These are phyloP conservation scores for Heterochromis multidens DNA, from an alignment of 2,113 vertebrate genomes.

Conservation along the genomic window DNA sequence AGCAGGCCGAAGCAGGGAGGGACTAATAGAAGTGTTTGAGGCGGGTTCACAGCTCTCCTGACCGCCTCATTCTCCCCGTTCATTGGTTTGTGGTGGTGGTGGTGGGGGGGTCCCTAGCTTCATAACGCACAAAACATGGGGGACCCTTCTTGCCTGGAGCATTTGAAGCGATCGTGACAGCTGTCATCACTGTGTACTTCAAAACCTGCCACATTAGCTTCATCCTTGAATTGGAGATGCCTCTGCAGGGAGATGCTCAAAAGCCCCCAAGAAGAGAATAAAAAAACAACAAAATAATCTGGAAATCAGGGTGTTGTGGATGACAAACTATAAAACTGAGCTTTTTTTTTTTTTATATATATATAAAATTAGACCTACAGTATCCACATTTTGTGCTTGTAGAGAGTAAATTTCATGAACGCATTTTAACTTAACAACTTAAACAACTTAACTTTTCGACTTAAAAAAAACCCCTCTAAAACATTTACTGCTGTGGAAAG, in stretches of 20 bases:
- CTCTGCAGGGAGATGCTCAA: not conserved
- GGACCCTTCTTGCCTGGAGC: conserved; percentile 27
- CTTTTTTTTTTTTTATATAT: too few relatives aligned
- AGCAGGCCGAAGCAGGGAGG: conserved; percentile 30
- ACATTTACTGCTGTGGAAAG: not conserved
- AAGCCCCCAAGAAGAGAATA: not conserved
- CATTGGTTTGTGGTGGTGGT: too few relatives aligned
- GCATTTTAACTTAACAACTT: not conserved
- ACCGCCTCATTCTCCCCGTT: conserved; percentile 4
- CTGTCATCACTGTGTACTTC: conserved; percentile 67
- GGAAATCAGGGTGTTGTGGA: not conserved
- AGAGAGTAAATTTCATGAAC: not conserved
- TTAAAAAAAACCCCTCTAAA: accelerated
- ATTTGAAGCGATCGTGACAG: conserved; percentile 58
- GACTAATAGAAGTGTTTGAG: conserved; percentile 20
- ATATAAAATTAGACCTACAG: not conserved
- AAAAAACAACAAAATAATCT: not conserved
- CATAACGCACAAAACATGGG: conserved; percentile 15
- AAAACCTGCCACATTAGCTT: conserved; percentile 32
- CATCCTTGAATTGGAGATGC: not conserved
- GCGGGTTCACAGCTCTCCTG: conserved; percentile 53
- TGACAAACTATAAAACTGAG: not conserved
- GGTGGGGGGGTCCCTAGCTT: conserved; percentile 9
- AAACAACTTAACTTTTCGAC: not conserved
- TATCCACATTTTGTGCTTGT: not conserved